Evolutionary conservation across 1,140 invertebrate species (phyloP), one percentile per base, ranked within the genome.

Genomic region (Brachionus plicatilis): DNA sequence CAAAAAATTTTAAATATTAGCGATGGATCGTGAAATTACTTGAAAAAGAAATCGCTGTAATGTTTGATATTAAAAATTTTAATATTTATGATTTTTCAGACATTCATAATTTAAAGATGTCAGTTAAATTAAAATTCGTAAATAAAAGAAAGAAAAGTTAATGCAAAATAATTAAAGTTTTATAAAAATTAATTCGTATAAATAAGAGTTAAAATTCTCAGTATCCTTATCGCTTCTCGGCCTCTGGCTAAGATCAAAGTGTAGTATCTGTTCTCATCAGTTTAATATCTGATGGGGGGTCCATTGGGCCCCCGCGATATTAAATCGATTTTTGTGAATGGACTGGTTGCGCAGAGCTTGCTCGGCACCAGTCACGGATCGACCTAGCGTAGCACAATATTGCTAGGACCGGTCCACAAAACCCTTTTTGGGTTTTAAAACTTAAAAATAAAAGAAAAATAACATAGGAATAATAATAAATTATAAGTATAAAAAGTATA

Each of bases 261-360:
- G 45, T 47, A 47, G 45, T 47, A 47, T 47, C 45, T 47, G 45
- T 47, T 47, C 45, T 47, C 45, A 47, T 47, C 45, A 47, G 45
- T 47, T 47, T 47, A 47, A 47, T 47, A 47, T 47, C 45, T 47
- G 45, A 47, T 47, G 45, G 45, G 45, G 45, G 14, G 45, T 47
- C 45, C 45, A 47, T 47, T 47, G 45, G 45, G 45, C 12, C 14
- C 45, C 45, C 45, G 45, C 45, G 45, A 47, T 47, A 47, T 47
- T 47, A 47, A 47, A 47, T 56, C 53, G 17, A 17, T 17, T 56
- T 17, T 56, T 56, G 53, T 56, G 17, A 56, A 17, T 17, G 53
- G 53, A 56, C 53, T 56, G 53, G 53, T 56, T 56, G 53, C 65
- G 65, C 27, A 68, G 65, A 68, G 65, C 65, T 68, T 68, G 65